Conservation (phyloP, 2,113 vertebrate species). For the Lynx canadensis region DNA sequence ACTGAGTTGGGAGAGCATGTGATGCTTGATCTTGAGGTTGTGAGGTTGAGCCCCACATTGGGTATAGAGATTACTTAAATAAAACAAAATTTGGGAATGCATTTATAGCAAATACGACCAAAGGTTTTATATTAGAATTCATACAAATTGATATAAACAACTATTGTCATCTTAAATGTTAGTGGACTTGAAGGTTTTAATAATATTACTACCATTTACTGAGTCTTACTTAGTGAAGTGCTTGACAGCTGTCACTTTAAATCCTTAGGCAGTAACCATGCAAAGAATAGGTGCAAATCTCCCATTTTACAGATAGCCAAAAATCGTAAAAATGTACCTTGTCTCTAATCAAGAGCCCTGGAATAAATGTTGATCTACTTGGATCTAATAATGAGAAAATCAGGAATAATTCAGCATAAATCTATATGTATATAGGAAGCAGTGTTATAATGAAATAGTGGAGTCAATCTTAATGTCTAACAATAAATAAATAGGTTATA, state of each 20-base stretch:
- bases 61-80: not conserved
- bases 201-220: conserved; percentile 30
- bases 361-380: conserved; percentile 48
- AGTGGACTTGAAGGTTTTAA: conserved; percentile 2
- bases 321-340: not conserved
- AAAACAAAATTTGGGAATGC: not conserved
- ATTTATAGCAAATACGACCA: conserved; percentile 7
- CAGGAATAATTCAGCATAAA: conserved; percentile 14
- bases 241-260: conserved; percentile 47
- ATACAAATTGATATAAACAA: conserved; percentile 28
- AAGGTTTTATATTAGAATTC: conserved; percentile 49
- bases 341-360: not conserved
- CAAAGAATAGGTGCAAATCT: not conserved
- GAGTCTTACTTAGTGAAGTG: not conserved
- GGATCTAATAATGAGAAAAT: conserved; percentile 43
- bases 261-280: conserved; percentile 11
- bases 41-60: not conserved
- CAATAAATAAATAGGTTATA: conserved; percentile 36
- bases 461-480: not conserved
- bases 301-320: conserved; percentile 18
- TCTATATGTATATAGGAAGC: not conserved
- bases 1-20: not conserved
- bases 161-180: conserved; percentile 52
- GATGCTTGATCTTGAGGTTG: not conserved
- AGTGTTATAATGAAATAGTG: conserved; percentile 35